Percentiles rank a stretch among this genome's conserved stretches.
phyloP scores from a whole-genome alignment of 2,113 vertebrate species.

The Condylura cristata region DNA sequence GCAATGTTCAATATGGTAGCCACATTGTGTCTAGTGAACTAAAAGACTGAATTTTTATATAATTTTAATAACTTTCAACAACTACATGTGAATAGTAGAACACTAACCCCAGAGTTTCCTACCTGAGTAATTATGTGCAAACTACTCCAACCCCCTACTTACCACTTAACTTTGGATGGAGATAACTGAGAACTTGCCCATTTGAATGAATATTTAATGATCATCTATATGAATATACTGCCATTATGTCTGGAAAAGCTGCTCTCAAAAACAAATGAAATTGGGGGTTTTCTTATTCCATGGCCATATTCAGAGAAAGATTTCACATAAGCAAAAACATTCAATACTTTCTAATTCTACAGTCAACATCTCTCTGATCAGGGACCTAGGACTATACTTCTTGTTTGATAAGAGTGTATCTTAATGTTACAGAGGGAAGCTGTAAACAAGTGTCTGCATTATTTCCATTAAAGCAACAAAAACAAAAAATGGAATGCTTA shows the following conservation, averaged over 20 bases:
- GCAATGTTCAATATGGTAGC: neutral
- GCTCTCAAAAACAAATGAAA: neutral
- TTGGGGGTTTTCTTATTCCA: neutral
- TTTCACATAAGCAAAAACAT: neutral
- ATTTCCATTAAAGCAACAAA: neutral
- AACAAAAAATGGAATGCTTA: neutral
- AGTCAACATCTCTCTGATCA: neutral
- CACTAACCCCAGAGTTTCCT: neutral
- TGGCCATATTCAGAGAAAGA: neutral
- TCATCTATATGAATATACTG: neutral
- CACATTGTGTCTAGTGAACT: neutral
- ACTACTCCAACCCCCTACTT: neutral
- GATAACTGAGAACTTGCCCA: neutral
- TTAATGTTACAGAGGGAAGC: neutral
- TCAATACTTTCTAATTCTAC: neutral
- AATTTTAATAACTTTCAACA: neutral
- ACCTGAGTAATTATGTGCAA: no score
- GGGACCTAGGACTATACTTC: neutral
- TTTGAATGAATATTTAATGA: neutral
- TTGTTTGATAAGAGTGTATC: neutral
- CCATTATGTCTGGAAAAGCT: neutral
- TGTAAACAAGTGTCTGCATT: neutral
- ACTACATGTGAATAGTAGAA: neutral
- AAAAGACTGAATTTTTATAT: neutral
- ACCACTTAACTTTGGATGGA: neutral